phyloP scores from a whole-genome alignment of 2,113 vertebrate genomes.

The Edolisoma coerulescens region DNA sequence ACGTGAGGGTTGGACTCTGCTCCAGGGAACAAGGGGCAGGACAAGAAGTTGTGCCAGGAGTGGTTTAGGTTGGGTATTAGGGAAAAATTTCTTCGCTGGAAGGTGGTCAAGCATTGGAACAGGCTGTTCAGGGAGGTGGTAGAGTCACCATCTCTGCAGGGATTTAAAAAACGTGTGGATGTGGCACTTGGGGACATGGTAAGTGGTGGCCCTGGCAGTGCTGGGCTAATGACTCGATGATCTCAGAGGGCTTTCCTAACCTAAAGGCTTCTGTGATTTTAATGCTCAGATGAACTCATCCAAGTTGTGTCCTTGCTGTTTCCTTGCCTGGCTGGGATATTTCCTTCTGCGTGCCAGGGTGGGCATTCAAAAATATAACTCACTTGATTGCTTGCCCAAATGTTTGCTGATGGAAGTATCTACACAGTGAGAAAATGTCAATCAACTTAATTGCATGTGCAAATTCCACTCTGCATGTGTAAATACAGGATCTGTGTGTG shows the following conservation, averaged over 20 bases:
- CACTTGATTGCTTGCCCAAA: slow-evolving; percentile 39
- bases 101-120: neutral
- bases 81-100: neutral
- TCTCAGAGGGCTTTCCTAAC: neutral
- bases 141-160: neutral
- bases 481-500: slow-evolving; percentile 5
- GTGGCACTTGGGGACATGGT: neutral
- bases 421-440: slow-evolving; percentile 28
- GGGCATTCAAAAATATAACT: slow-evolving; percentile 21
- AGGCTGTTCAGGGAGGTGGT: neutral
- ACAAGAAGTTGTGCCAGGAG: neutral
- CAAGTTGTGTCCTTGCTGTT: neutral
- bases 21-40: neutral
- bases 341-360: neutral
- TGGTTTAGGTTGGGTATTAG: neutral
- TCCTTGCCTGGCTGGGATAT: neutral
- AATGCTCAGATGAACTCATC: neutral
- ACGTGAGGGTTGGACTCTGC: neutral
- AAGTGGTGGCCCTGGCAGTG: neutral
- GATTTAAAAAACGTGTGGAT: rapidly evolving
- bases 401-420: slow-evolving; percentile 45
- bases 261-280: neutral
- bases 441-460: slow-evolving; percentile 61
- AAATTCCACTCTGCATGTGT: slow-evolving; percentile 50
- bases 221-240: neutral